Conservation (phyloP, 2,888 invertebrate species). For the Colostygia pectinataria region DNA sequence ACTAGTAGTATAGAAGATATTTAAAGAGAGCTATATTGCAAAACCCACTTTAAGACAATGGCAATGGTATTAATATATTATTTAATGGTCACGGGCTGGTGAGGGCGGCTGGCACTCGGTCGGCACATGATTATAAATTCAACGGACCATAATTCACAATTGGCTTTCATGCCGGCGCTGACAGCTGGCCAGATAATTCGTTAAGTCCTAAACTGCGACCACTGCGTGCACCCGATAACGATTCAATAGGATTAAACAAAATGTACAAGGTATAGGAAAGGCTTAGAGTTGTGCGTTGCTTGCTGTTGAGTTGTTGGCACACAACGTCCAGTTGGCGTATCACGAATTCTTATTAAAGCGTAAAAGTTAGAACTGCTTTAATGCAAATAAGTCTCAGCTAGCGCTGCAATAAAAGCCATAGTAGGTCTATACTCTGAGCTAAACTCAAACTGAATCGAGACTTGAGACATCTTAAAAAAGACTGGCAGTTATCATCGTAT, state of each 20-base stretch:
- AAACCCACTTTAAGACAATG: conserved; percentile 37
- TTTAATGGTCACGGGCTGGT: conserved; percentile 31
- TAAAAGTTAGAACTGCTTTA: too few species aligned
- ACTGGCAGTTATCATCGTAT: too few species aligned
- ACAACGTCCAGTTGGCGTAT: too few species aligned
- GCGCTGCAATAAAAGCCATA: too few species aligned
- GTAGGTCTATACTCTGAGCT: too few species aligned
- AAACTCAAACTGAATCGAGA: too few species aligned
- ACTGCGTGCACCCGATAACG: conserved; percentile 73
- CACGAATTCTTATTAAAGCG: too few species aligned
- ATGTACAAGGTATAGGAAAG: conserved; percentile 46
- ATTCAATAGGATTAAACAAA: conserved; percentile 63
- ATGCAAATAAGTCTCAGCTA: too few species aligned
- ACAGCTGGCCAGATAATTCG: conserved; percentile 72
- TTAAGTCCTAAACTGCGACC: conserved; percentile 72
- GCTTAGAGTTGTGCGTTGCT: conserved; percentile 17
- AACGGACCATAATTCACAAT: conserved; percentile 68
- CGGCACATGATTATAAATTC: conserved; percentile 41
- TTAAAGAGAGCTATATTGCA: conserved; percentile 32
- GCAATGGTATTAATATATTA: conserved; percentile 31
- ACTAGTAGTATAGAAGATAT: too few species aligned
- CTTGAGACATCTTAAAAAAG: too few species aligned
- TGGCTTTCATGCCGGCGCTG: conserved; percentile 66
- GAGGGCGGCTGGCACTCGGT: conserved; percentile 23
- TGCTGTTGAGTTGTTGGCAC: too few species aligned